Percentiles rank a stretch among this genome's conserved stretches.
Evolutionary conservation across 1,140 invertebrate genomes (phyloP).

Genomic region (Cydia pomonella): DNA sequence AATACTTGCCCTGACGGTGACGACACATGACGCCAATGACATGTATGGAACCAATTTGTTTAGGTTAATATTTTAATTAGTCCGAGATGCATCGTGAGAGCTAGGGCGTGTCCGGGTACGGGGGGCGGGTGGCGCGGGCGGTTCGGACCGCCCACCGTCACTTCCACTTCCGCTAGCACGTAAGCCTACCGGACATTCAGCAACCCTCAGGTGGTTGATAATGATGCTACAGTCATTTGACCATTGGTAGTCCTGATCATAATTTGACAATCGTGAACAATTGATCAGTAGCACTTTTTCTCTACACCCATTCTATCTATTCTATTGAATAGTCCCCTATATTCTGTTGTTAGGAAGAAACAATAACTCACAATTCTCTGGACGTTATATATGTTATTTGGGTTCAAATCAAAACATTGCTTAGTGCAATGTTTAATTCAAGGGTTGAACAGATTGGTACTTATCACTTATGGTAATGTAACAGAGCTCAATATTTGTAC

Average conservation of each 20-base stretch:
- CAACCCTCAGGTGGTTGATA: slow-evolving; percentile 27
- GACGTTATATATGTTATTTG: neutral
- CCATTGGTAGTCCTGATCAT: neutral
- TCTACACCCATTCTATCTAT: too few relatives aligned
- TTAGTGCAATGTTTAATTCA: neutral
- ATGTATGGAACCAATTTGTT: slow-evolving; percentile 32
- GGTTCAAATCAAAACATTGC: neutral
- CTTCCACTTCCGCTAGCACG: slow-evolving; percentile 70
- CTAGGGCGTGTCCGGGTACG: slow-evolving; percentile 70
- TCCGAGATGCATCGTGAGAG: slow-evolving; percentile 57
- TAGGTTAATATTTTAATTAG: slow-evolving; percentile 57
- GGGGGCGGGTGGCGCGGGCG: slow-evolving; percentile 65
- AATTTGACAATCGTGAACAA: neutral
- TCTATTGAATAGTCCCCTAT: slow-evolving; percentile 1
- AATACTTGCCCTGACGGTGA: neutral
- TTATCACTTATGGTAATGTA: too few relatives aligned
- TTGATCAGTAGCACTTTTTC: neutral
- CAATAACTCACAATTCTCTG: neutral
- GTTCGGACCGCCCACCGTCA: slow-evolving; percentile 73
- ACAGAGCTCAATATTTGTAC: too few relatives aligned
- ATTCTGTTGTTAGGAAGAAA: neutral
- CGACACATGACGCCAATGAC: neutral
- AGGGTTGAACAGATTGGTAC: too few relatives aligned
- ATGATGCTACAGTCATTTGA: neutral
- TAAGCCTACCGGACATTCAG: slow-evolving; percentile 37